Percentiles rank a stretch among this genome's conserved stretches.
Conservation (phyloP, 2,888 invertebrate species). For the Hydropsyche betteni region DNA sequence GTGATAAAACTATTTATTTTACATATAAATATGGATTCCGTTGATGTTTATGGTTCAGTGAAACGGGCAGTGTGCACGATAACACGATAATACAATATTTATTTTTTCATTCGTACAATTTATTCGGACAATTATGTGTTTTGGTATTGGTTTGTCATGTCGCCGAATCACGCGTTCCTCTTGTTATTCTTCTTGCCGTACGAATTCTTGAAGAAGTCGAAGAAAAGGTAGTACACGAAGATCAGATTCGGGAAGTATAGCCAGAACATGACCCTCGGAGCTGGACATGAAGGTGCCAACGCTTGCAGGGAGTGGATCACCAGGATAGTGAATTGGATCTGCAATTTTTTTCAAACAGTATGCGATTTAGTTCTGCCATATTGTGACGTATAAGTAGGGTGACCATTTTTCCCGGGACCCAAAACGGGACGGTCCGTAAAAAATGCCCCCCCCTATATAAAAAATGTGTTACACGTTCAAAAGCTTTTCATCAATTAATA, state of each 20-base stretch:
- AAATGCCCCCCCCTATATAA: too few species aligned
- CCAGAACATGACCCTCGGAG: conserved; percentile 62
- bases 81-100: background rate
- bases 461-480: too few species aligned
- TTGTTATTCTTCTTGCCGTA: conserved; percentile 58
- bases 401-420: too few species aligned
- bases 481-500: too few species aligned
- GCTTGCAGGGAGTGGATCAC: conserved; percentile 67
- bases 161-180: conserved; percentile 50
- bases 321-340: conserved; percentile 75
- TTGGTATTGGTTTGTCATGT: conserved; percentile 35
- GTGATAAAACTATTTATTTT: too few species aligned
- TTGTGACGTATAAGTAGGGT: background rate
- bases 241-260: conserved; percentile 71
- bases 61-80: background rate
- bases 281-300: conserved; percentile 67
- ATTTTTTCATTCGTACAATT: background rate
- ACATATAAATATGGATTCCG: background rate
- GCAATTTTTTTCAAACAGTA: conserved; percentile 54
- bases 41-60: background rate
- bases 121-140: background rate
- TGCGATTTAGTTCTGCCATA: background rate
- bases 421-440: too few species aligned
- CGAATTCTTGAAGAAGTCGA: conserved; percentile 72
- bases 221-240: conserved; percentile 76